phyloP scores from a whole-genome alignment of 2,797 vertebrate species.

The Rousettus madagascariensis region DNA sequence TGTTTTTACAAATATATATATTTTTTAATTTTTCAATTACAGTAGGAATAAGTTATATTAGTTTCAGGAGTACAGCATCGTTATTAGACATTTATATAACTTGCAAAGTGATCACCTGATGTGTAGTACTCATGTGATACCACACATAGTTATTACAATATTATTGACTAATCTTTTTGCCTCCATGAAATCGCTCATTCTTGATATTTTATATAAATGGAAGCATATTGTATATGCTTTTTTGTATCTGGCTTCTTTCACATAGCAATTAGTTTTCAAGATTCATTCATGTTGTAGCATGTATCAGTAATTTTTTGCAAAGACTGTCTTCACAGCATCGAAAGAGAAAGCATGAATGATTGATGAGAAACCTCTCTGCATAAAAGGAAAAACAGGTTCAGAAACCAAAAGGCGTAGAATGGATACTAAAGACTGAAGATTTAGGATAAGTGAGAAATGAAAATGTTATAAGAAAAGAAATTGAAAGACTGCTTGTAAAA shows the following conservation, averaged over 20 bases:
- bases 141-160: background rate
- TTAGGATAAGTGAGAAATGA: background rate
- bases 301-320: background rate
- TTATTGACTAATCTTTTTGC: background rate
- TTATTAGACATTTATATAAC: too few species aligned
- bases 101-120: too few species aligned
- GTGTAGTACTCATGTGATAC: background rate
- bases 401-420: background rate
- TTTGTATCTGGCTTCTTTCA: background rate
- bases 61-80: background rate
- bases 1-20: too few species aligned
- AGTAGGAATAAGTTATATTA: background rate
- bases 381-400: background rate
- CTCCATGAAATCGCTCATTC: background rate
- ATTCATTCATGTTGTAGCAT: background rate
- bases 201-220: background rate
- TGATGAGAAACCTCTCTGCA: background rate
- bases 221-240: too few species aligned
- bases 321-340: background rate
- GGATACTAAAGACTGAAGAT: background rate
- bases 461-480: conserved; percentile 2
- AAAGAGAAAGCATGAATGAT: background rate
- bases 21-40: background rate
- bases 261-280: background rate
- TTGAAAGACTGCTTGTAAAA: conserved; percentile 2